These are phyloP conservation scores for Tromatobia lineatoria DNA, from an alignment of 2,888 invertebrate genomes.

Conservation along the genomic window DNA sequence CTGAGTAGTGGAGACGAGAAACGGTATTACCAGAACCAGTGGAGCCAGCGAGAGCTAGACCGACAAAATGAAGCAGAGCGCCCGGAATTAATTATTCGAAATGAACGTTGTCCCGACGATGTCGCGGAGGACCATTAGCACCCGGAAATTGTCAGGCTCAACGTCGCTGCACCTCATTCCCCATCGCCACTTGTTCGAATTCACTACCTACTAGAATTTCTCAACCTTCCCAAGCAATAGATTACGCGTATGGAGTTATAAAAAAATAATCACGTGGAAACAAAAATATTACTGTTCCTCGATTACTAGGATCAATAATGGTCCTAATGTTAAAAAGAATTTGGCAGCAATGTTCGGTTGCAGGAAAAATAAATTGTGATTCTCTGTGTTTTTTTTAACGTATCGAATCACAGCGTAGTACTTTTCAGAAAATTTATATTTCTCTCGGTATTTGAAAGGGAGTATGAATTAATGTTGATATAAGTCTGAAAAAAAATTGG, in stretches of 20 bases:
- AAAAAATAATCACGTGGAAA: too few species aligned
- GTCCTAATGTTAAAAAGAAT: too few species aligned
- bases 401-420: too few species aligned
- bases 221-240: conserved; percentile 37
- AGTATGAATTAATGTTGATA: too few species aligned
- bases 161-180: conserved; percentile 67
- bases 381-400: too few species aligned
- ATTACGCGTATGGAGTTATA: conserved; percentile 15
- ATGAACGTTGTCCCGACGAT: conserved; percentile 77
- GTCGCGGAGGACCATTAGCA: conserved; percentile 81
- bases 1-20: conserved; percentile 37
- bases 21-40: conserved; percentile 19
- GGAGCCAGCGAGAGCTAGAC: conserved; percentile 29
- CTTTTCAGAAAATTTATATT: too few species aligned
- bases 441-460: too few species aligned
- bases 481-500: too few species aligned
- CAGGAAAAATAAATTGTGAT: too few species aligned
- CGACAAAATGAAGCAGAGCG: conserved; percentile 69
- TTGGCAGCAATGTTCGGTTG: too few species aligned
- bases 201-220: conserved; percentile 53
- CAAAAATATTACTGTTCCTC: too few species aligned
- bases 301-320: too few species aligned
- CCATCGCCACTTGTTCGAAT: conserved; percentile 47
- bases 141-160: conserved; percentile 83
- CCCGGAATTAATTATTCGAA: conserved; percentile 83